Evolutionary conservation across 2,888 invertebrate species (phyloP).

Genomic region (Pinctada fucata): DNA sequence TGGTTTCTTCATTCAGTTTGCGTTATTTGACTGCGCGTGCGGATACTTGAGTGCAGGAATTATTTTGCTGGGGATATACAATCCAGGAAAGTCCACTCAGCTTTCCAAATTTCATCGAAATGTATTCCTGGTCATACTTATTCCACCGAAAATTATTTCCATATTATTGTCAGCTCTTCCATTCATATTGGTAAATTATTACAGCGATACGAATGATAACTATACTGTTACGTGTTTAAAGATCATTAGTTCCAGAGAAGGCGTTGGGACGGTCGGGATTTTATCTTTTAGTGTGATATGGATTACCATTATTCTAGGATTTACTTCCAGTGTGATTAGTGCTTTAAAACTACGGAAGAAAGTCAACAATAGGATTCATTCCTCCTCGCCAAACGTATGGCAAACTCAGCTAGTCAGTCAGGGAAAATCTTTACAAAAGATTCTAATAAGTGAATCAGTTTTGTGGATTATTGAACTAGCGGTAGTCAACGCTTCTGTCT

Average conservation of each 20-base stretch:
- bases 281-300: conserved; percentile 56
- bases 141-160: conserved; percentile 60
- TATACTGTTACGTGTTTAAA: conserved; percentile 61
- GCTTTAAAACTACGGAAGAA: conserved; percentile 63
- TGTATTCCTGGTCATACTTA: conserved; percentile 53
- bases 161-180: conserved; percentile 58
- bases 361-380: conserved; percentile 63
- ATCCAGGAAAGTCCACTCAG: conserved; percentile 64
- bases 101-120: conserved; percentile 60
- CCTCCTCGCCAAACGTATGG: conserved; percentile 66
- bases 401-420: conserved; percentile 62
- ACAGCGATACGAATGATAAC: conserved; percentile 38
- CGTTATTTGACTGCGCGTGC: conserved; percentile 58
- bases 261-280: conserved; percentile 58
- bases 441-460: conserved; percentile 52
- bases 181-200: conserved; percentile 54
- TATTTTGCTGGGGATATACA: conserved; percentile 61
- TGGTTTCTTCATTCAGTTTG: conserved; percentile 62
- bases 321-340: conserved; percentile 52
- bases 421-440: conserved; percentile 55
- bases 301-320: conserved; percentile 47
- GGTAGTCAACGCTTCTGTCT: conserved; percentile 53
- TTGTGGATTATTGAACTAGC: conserved; percentile 46
- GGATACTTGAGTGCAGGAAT: conserved; percentile 57
- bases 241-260: conserved; percentile 51